Base-by-base conservation (phyloP, 2,797 vertebrate species). In the Babyrousa celebensis region DNA sequence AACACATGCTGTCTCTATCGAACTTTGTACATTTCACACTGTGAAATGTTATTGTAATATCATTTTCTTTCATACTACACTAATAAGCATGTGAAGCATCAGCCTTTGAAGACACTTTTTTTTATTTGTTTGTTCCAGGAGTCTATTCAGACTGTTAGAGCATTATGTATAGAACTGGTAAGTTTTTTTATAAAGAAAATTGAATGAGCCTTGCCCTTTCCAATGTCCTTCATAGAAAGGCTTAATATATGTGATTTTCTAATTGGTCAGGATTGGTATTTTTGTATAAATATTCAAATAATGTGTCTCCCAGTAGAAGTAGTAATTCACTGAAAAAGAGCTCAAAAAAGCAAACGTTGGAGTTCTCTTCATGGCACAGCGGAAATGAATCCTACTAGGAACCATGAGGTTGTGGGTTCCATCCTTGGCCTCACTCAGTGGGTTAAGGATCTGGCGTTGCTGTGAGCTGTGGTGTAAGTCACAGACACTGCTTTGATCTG, bases 71-170 rank as follows among this genome's bases (percentile, higher is more conserved):
- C 78, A 91, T 27, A 23, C 9, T 80, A 54, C 62, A 48, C 21
- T 91, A 95, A 95, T 79, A 94, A 79, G n/a, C 27, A 56, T 82
- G 70, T 43, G 71, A 95, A 78, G 4, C 54, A 83, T 52, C 62
- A 87, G 83, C 12, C 2, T 85, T 82, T 12, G 20, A 96, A 85
- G 52, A 68, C 0, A 17, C 15, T 48, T 25, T 40, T 36, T 75
- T 75, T 54, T 21, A 0, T 71, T 68, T 40, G 20, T 72, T 96
- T 85, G 14, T 93, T 65, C 7, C 23, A 60, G 5, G 43, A 85
- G 8, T 43, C 40, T 71, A 43, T 82, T 95, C 77, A 95, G 88
- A 75, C 14, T 56, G 75, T 43, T 83, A 89, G 82, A 1, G 14
- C n/a, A 68, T 12, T 36, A 12, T 89, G 12, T 25, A 67, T 14